Percentiles rank a stretch among this genome's conserved stretches.
Conservation (phyloP, 1,140 invertebrate genomes). For the Lasioglossum baleicum region DNA sequence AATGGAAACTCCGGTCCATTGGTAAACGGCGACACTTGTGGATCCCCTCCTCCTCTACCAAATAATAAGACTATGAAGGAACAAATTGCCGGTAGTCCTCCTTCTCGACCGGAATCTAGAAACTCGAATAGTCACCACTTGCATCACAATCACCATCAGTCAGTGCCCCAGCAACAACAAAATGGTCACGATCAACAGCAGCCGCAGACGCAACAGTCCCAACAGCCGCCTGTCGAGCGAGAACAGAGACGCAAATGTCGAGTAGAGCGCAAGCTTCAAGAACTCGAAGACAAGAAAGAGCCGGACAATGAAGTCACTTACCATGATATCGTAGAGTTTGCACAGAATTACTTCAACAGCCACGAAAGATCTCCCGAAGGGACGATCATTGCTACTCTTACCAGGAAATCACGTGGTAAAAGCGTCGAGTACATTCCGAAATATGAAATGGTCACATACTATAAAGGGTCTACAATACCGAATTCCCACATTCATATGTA, state of each 20-base stretch:
- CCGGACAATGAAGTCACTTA: slow-evolving; percentile 81
- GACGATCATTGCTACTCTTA: slow-evolving; percentile 94
- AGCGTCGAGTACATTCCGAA: slow-evolving; percentile 90
- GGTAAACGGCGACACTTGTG: slow-evolving; percentile 75
- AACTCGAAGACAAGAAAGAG: slow-evolving; percentile 84
- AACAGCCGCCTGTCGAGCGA: slow-evolving; percentile 80
- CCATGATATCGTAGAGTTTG: slow-evolving; percentile 95
- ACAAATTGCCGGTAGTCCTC: slow-evolving; percentile 60
- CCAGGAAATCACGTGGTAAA: slow-evolving; percentile 87
- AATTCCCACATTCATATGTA: slow-evolving; percentile 97
- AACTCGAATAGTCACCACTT: slow-evolving; percentile 60
- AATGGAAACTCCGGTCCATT: slow-evolving; percentile 70
- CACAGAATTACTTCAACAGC: slow-evolving; percentile 94
- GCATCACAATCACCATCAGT: slow-evolving; percentile 66
- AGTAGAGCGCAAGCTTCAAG: slow-evolving; percentile 91
- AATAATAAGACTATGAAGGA: slow-evolving; percentile 70
- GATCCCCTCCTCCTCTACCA: slow-evolving; percentile 80
- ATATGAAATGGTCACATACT: slow-evolving; percentile 95
- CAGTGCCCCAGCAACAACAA: slow-evolving; percentile 48
- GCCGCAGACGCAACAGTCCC: slow-evolving; percentile 17
- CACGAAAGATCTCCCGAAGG: slow-evolving; percentile 92
- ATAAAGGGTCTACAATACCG: slow-evolving; percentile 92
- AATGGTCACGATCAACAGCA: slow-evolving; percentile 59
- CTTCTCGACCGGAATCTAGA: slow-evolving; percentile 65
- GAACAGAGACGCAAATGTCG: slow-evolving; percentile 89